phyloP scores from a whole-genome alignment of 2,113 vertebrate species.

The Alligator mississippiensis region DNA sequence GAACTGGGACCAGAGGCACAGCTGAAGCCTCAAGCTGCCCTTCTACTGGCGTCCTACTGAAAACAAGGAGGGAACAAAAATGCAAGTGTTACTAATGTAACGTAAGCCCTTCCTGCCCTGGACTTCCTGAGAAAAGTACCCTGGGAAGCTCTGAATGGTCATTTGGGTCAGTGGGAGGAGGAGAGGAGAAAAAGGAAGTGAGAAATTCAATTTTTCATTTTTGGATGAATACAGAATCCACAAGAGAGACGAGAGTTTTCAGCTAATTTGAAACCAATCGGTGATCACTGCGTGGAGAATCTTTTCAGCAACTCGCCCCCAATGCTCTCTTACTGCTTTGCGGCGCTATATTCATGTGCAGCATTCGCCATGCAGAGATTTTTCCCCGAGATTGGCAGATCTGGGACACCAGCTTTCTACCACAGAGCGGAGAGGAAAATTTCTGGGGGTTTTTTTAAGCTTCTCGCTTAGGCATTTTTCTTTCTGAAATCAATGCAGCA shows the following conservation, averaged over 20 bases:
- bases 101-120: not conserved
- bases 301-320: not conserved
- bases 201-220: not conserved
- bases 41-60: not conserved
- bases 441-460: fast-evolving
- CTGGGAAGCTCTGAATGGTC: not conserved
- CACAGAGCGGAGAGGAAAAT: not conserved
- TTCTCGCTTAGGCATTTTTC: not conserved
- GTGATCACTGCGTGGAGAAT: not conserved
- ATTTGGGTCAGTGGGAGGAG: not conserved
- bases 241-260: not conserved
- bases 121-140: not conserved
- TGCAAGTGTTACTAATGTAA: no score
- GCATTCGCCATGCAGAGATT: fast-evolving
- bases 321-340: not conserved
- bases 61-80: not conserved
- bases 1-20: not conserved
- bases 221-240: not conserved
- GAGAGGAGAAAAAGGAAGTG: not conserved
- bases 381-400: not conserved
- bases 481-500: not conserved
- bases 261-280: not conserved
- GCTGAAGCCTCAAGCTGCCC: not conserved
- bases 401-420: not conserved
- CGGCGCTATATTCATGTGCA: not conserved